A percentile compares a stretch with the other conserved stretches of the same genome.
These are phyloP conservation scores for Umimayanthus chanpuru DNA, from an alignment of 92 coral and sea anemone species.

Conservation along the genomic window DNA sequence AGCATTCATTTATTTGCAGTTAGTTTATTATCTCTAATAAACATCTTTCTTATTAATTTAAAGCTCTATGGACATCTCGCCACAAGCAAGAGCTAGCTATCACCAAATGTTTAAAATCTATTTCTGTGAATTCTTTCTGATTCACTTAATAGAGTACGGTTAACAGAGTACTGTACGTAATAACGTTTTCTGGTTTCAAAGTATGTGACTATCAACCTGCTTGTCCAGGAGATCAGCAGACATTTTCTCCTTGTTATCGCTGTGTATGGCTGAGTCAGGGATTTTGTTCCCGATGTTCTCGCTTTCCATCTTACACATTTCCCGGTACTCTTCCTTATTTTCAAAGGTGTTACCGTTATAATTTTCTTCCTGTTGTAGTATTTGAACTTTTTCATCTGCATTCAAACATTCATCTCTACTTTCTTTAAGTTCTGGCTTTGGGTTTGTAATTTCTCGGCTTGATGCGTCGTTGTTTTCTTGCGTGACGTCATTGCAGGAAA, in stretches of 20 bases:
- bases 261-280: not conserved
- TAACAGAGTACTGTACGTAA: too few species aligned
- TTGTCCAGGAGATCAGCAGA: not conserved
- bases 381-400: not conserved
- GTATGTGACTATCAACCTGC: not conserved
- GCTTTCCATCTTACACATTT: not conserved
- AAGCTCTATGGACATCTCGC: too few species aligned
- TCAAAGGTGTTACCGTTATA: not conserved
- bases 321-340: not conserved
- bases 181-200: not conserved
- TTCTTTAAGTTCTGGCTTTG: not conserved
- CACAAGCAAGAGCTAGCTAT: too few species aligned
- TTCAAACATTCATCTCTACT: not conserved
- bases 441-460: not conserved
- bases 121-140: too few species aligned
- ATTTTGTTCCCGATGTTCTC: not conserved
- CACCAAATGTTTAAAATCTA: too few species aligned
- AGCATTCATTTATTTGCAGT: not conserved
- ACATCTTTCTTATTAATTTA: too few species aligned
- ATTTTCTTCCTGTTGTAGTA: not conserved
- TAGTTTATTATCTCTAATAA: not conserved
- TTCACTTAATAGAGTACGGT: too few species aligned
- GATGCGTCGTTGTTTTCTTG: not conserved
- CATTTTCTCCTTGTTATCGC: not conserved
- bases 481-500: not conserved